Evolutionary conservation across 2,888 invertebrate species (phyloP).

Genomic region (Mesorhabditis sp.): DNA sequence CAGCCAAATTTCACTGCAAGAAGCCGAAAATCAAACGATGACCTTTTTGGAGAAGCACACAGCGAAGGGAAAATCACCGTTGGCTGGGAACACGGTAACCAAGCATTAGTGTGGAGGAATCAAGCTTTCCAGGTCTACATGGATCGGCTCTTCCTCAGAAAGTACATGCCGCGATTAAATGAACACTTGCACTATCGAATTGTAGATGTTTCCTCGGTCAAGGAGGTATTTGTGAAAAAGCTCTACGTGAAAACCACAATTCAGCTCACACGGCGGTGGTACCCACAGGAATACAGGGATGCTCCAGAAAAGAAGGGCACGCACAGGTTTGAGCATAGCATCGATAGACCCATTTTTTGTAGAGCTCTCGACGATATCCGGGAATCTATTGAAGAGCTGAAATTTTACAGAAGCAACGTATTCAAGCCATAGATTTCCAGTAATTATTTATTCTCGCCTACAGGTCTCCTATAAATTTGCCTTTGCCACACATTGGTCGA

Average conservation of each 20-base stretch:
- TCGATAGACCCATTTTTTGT: not conserved
- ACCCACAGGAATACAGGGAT: slow-evolving; percentile 61
- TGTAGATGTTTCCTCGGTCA: slow-evolving; percentile 85
- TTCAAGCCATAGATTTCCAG: slow-evolving; percentile 59
- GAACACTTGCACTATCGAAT: slow-evolving; percentile 83
- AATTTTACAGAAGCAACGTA: slow-evolving; percentile 72
- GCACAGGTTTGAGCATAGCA: slow-evolving; percentile 55
- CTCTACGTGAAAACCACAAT: not conserved
- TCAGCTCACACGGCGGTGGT: slow-evolving; percentile 67
- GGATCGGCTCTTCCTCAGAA: slow-evolving; percentile 56
- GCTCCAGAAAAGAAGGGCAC: slow-evolving; percentile 56
- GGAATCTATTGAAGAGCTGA: slow-evolving; percentile 68
- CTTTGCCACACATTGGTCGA: not conserved
- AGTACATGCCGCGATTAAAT: slow-evolving; percentile 77
- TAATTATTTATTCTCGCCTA: no score
- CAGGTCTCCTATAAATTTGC: not conserved
- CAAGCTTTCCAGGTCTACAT: slow-evolving; percentile 20
- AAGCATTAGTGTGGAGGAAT: not conserved
- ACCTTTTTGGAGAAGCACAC: slow-evolving; percentile 70
- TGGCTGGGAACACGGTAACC: slow-evolving; percentile 51
- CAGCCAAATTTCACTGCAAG: slow-evolving; percentile 23
- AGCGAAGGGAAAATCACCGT: slow-evolving; percentile 58
- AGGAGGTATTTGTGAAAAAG: slow-evolving; percentile 68
- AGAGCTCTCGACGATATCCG: slow-evolving; percentile 73
- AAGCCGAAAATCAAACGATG: slow-evolving; percentile 58